Conservation (phyloP, 2,797 vertebrate species). For the Protosalanx chinensis region DNA sequence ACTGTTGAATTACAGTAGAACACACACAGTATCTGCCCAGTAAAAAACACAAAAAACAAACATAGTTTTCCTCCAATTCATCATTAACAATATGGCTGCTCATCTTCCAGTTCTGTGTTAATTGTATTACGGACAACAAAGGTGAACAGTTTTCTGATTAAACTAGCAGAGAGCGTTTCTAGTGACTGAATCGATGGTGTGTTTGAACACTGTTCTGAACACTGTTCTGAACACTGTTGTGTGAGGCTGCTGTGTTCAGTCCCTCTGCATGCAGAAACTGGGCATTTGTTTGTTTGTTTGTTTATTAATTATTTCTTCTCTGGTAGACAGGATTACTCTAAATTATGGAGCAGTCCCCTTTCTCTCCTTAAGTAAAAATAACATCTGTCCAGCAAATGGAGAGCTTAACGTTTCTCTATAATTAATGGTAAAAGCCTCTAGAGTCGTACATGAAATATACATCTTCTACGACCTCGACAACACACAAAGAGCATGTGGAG, state of each 20-base stretch:
- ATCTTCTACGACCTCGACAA: conserved; percentile 60
- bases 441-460: conserved; percentile 78
- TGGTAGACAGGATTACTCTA: conserved; percentile 68
- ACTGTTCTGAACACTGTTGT: not conserved
- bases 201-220: no score
- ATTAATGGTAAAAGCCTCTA: conserved; percentile 83
- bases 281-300: conserved; percentile 60
- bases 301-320: conserved; percentile 55
- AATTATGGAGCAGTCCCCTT: conserved; percentile 78
- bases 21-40: no score
- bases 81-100: no score
- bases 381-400: conserved; percentile 80
- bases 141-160: no score
- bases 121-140: no score
- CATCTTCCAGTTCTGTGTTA: no score
- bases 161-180: no score
- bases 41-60: no score
- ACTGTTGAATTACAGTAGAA: no score
- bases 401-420: conserved; percentile 79
- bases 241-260: not conserved
- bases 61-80: no score
- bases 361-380: conserved; percentile 78
- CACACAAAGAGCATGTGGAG: conserved; percentile 64
- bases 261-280: not conserved
- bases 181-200: no score